Evolutionary conservation across 2,113 vertebrate genomes (phyloP).

Genomic region (Dicrurus megarhynchus): DNA sequence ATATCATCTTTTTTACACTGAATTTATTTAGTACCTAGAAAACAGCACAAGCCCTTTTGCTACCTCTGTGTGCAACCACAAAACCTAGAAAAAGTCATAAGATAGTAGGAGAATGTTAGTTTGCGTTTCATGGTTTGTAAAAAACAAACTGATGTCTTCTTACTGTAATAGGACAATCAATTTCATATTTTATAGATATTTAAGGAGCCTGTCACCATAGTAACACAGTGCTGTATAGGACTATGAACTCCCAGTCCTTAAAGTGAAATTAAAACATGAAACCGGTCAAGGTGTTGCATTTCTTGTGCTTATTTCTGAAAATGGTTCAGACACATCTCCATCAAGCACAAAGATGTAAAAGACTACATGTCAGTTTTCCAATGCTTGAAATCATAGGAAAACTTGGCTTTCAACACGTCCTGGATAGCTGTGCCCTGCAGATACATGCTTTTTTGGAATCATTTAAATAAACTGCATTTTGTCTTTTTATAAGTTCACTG

Average conservation of each 20-base stretch:
- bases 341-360: not conserved
- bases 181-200: not conserved
- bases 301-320: not conserved
- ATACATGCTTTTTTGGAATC: not conserved
- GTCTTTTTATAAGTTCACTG: not conserved
- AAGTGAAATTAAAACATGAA: not conserved
- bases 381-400: not conserved
- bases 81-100: not conserved
- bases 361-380: not conserved
- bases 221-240: not conserved
- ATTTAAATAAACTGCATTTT: not conserved
- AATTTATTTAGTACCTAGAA: not conserved
- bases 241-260: not conserved
- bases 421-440: not conserved
- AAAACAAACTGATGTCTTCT: not conserved
- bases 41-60: not conserved
- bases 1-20: not conserved
- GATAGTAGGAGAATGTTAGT: not conserved
- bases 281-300: not conserved
- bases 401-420: fast-evolving
- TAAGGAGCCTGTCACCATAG: not conserved
- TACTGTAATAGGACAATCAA: not conserved
- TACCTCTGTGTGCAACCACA: not conserved
- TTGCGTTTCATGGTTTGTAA: not conserved
- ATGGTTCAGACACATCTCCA: not conserved